Conservation (phyloP, 2,797 vertebrate species). For the Leontopithecus rosalia region DNA sequence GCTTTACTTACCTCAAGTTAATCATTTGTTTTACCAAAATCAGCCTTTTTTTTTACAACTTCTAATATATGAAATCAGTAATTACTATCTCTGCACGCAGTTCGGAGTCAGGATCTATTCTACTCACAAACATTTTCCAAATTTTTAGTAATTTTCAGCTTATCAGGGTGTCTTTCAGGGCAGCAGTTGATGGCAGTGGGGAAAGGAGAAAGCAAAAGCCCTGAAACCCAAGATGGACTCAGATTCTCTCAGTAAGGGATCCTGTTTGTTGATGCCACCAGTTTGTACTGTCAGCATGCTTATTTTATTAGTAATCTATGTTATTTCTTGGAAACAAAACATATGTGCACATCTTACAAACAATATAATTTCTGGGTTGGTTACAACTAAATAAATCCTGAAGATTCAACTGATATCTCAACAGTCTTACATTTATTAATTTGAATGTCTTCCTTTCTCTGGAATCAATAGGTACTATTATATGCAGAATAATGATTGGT, state of each 20-base stretch:
- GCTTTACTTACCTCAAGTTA: neutral
- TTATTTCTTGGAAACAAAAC: neutral
- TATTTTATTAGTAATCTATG: neutral
- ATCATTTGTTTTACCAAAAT: neutral
- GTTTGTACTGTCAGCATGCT: neutral
- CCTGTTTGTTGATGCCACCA: neutral
- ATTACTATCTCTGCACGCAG: neutral
- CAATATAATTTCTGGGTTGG: neutral
- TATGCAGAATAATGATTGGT: neutral
- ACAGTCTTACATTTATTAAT: neutral
- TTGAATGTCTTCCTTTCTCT: neutral
- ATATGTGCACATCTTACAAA: neutral
- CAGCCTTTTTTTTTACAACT: neutral
- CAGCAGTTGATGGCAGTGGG: neutral
- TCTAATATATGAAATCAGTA: neutral
- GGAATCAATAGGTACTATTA: neutral
- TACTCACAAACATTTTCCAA: neutral
- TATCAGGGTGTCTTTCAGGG: neutral
- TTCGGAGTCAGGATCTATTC: neutral
- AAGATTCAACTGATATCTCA: neutral
- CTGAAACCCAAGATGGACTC: neutral
- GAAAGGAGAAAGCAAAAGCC: neutral
- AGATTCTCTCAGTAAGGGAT: neutral
- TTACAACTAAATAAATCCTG: neutral
- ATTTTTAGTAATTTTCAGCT: neutral